Evolutionary conservation across 2,797 vertebrate species (phyloP).

Genomic region (Molossus molossus): DNA sequence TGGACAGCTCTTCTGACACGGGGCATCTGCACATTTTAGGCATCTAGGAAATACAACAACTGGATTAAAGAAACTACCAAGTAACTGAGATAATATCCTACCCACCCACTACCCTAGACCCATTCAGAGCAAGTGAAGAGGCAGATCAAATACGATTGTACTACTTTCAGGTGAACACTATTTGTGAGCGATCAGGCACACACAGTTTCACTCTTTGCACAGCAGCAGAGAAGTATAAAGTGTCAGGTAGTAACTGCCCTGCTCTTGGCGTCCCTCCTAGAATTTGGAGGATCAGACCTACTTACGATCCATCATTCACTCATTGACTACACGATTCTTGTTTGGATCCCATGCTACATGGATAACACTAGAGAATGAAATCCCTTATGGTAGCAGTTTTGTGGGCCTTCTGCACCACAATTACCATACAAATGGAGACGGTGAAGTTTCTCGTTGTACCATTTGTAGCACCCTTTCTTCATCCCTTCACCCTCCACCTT

Average conservation of each 20-base stretch:
- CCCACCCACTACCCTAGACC: neutral
- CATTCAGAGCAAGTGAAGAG: neutral
- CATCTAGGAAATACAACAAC: conserved; percentile 91
- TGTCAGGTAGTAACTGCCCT: neutral
- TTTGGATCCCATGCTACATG: neutral
- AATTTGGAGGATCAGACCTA: neutral
- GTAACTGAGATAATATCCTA: neutral
- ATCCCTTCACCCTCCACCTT: neutral
- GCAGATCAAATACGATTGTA: conserved; percentile 9
- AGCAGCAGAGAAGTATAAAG: neutral
- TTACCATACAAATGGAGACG: neutral
- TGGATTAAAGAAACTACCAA: conserved; percentile 68
- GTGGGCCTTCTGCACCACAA: neutral
- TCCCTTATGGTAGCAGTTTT: neutral
- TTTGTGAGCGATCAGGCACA: neutral
- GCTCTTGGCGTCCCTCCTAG: neutral
- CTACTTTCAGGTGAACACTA: neutral
- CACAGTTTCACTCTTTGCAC: neutral
- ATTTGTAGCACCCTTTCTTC: neutral
- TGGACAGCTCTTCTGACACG: conserved; percentile 98
- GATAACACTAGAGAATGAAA: neutral
- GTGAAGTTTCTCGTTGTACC: neutral
- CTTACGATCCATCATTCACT: neutral
- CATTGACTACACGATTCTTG: neutral
- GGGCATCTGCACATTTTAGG: conserved; percentile 97